These are phyloP conservation scores for Falcaria lacertinaria DNA, from an alignment of 2,888 invertebrate species.

Conservation along the genomic window DNA sequence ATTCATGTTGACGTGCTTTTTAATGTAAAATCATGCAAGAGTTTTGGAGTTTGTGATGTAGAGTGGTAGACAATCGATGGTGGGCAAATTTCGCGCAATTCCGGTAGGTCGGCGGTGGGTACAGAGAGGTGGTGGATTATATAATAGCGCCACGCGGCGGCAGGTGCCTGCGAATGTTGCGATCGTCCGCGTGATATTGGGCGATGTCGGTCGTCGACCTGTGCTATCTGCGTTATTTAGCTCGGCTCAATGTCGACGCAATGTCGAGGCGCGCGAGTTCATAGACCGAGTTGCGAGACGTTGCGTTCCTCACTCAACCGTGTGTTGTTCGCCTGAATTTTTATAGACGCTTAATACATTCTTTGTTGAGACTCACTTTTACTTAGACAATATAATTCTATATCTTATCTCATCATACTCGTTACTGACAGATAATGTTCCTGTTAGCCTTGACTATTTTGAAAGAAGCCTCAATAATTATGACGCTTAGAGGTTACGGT, in stretches of 20 bases:
- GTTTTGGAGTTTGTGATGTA: slow-evolving; percentile 1
- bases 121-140: slow-evolving; percentile 30
- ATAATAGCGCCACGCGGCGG: slow-evolving; percentile 49
- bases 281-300: slow-evolving; percentile 61
- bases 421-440: too few species aligned
- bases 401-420: too few species aligned
- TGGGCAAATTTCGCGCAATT: slow-evolving; percentile 27
- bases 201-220: slow-evolving; percentile 73
- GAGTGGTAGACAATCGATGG: slow-evolving; percentile 9
- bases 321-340: slow-evolving; percentile 58
- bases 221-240: slow-evolving; percentile 76
- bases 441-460: too few species aligned
- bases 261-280: slow-evolving; percentile 73
- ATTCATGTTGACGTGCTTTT: too few species aligned
- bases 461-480: too few species aligned
- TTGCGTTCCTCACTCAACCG: slow-evolving; percentile 54
- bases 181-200: slow-evolving; percentile 73
- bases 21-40: background rate
- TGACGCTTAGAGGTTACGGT: too few species aligned
- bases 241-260: slow-evolving; percentile 73
- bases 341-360: slow-evolving; percentile 34
- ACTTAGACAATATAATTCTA: too few species aligned
- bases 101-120: slow-evolving; percentile 47
- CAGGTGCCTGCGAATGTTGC: slow-evolving; percentile 56
- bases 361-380: slow-evolving; percentile 9